Base-by-base conservation (phyloP, 2,888 invertebrate genomes). In the Acronicta leporina region DNA sequence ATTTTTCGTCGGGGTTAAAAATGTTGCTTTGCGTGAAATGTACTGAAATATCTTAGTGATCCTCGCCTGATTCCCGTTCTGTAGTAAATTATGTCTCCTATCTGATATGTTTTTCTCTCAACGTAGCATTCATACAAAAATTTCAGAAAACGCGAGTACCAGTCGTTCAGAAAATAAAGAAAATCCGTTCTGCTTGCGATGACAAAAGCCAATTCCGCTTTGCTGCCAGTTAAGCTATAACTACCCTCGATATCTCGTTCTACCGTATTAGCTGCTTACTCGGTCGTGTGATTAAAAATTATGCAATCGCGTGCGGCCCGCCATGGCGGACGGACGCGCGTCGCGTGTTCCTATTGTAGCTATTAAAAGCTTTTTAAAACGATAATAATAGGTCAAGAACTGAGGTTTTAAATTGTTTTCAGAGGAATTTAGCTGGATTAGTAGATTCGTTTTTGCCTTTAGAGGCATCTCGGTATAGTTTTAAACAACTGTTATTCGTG, bases 231-330 rank as follows among this genome's bases (percentile, higher is more conserved):
- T 85, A 83, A 82, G 84, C 80, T 84, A 83, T 84, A 86, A 86
- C 86, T 84, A 85, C 86, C 85, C 86, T 81, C 81, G 75, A 83
- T 85, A 85, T 83, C 82, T 75, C 84, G 92, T 93, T 94, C 92
- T 91, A 91, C 85, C 84, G 88, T 89, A 93, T 94, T 94, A 94
- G 92, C 87, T 92, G 93, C 92, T 89, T 88, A 92, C 89, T 91
- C 94, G 82, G 85, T 92, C 93, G 94, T 90, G 89, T 92, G 92
- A 94, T 94, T 94, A 94, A 93, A 94, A 94, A 94, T 93, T 94
- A 93, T 92, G 90, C 92, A 86, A 84, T 86, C 82, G 81, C 75
- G 78, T 79, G 70, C 72, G 81, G 76, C 68, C 76, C 79, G 78
- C 73, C 85, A 83, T 63, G 77, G 81, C 76, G 80, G 68, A 68